Conservation (phyloP, 2,888 invertebrate genomes). For the Andrena fulva region DNA sequence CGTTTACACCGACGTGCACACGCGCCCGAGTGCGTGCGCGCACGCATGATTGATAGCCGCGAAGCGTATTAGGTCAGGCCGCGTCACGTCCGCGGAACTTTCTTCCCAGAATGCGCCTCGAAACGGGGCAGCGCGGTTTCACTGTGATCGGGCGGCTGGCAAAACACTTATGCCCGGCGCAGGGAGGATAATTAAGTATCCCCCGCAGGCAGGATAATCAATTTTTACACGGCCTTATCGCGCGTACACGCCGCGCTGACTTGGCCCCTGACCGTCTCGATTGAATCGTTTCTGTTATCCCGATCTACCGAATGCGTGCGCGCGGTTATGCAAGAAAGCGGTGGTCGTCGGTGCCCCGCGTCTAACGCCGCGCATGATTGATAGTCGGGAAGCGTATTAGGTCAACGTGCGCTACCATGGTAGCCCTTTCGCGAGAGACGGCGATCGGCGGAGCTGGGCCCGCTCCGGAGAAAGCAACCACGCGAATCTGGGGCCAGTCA, state of each 20-base stretch:
- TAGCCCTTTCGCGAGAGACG: conserved; percentile 65
- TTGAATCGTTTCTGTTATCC: conserved; percentile 60
- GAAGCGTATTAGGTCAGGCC: conserved; percentile 75
- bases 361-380: conserved; percentile 73
- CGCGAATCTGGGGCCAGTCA: conserved; percentile 70
- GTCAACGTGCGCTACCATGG: conserved; percentile 72
- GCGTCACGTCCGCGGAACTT: conserved; percentile 58
- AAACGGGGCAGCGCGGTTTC: conserved; percentile 9
- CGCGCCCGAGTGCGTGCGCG: conserved; percentile 36
- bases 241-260: conserved; percentile 6
- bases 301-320: conserved; percentile 23
- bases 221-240: conserved; percentile 43
- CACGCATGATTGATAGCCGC: conserved; percentile 79
- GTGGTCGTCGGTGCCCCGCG: conserved; percentile 47
- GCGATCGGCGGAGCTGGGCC: conserved; percentile 28
- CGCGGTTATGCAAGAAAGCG: conserved; percentile 68
- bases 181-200: conserved; percentile 42
- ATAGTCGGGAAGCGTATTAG: conserved; percentile 75
- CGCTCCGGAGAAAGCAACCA: conserved; percentile 74
- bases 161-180: conserved; percentile 8
- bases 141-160: conserved; percentile 2
- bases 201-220: conserved; percentile 21
- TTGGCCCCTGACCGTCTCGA: conserved; percentile 31
- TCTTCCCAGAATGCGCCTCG: conserved; percentile 47
- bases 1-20: conserved; percentile 38